These are phyloP conservation scores for Tetramorium alpestre DNA, from an alignment of 1,140 invertebrate genomes.

Conservation along the genomic window DNA sequence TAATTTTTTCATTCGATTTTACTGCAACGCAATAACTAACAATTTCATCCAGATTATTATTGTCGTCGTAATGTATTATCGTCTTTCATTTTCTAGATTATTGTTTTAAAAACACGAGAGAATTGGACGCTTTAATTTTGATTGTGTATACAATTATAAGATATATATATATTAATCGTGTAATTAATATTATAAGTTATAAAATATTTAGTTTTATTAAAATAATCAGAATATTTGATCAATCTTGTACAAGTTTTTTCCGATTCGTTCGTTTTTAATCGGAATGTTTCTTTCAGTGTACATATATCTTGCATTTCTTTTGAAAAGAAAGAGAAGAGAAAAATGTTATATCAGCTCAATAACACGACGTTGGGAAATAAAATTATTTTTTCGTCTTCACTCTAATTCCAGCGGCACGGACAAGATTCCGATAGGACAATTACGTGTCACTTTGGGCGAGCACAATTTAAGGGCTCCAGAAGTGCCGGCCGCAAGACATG, in stretches of 20 bases:
- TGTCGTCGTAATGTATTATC: not conserved
- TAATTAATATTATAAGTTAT: not conserved
- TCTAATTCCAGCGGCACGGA: conserved; percentile 74
- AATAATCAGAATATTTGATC: no score
- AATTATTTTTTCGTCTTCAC: not conserved
- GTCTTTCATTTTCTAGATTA: not conserved
- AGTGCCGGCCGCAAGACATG: conserved; percentile 84
- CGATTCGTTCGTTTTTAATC: no score
- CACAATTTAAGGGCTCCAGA: conserved; percentile 87
- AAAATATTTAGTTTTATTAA: no score
- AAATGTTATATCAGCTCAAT: not conserved
- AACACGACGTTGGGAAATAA: not conserved
- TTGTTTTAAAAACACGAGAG: not conserved
- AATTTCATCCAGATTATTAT: not conserved
- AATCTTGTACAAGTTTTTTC: no score
- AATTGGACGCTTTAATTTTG: not conserved
- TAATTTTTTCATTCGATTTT: not conserved
- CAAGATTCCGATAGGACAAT: conserved; percentile 83
- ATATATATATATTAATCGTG: not conserved
- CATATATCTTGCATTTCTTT: not conserved
- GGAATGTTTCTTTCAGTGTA: no score
- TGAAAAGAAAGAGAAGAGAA: not conserved
- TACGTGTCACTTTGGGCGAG: conserved; percentile 89
- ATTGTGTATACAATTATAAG: not conserved
- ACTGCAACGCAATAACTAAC: not conserved